A percentile compares a stretch with the other conserved stretches of the same genome.
phyloP scores from a whole-genome alignment of 2,797 vertebrate genomes.

The Spheniscus humboldti region DNA sequence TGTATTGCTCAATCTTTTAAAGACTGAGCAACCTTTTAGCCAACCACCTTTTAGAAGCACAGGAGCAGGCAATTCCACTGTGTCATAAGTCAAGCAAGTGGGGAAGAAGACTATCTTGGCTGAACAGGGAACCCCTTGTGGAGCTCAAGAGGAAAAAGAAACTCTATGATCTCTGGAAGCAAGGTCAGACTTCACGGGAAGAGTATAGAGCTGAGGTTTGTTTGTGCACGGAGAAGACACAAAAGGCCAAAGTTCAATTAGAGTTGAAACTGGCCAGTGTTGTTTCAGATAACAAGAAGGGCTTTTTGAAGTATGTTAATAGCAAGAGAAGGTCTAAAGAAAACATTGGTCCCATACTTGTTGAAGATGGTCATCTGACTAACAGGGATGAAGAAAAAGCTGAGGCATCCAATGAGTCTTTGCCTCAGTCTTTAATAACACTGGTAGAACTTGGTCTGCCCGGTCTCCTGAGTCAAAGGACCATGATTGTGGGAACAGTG shows the following conservation, averaged over 20 bases:
- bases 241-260: neutral
- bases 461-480: neutral
- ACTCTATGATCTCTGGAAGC: neutral
- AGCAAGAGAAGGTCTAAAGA: neutral
- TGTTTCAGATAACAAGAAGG: neutral
- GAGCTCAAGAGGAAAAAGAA: neutral
- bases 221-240: neutral
- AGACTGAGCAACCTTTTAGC: too few species aligned
- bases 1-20: neutral
- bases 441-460: neutral
- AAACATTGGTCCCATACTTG: neutral
- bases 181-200: neutral
- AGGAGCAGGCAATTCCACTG: neutral
- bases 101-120: neutral
- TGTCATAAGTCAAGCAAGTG: neutral
- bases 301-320: neutral
- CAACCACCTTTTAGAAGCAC: neutral
- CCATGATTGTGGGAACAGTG: neutral
- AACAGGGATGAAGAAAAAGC: neutral
- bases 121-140: neutral
- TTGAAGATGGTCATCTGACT: neutral
- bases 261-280: neutral
- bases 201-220: neutral
- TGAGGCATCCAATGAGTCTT: neutral
- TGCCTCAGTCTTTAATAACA: neutral